Evolutionary conservation across 2,888 invertebrate genomes (phyloP).

Genomic region (Ischnura elegans): DNA sequence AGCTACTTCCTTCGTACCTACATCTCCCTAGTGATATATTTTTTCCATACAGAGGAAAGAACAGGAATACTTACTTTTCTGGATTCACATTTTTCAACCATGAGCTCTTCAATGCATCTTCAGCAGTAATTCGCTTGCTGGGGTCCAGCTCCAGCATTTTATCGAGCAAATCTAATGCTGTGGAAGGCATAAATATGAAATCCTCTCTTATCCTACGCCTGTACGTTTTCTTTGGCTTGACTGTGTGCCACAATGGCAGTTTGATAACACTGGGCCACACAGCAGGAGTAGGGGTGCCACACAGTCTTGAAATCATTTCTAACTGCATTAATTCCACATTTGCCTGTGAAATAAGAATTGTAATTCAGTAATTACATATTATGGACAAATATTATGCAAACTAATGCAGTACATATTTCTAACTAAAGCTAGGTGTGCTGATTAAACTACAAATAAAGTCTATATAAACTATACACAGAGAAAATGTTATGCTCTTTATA

Average conservation of each 20-base stretch:
- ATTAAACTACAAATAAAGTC: too few relatives aligned
- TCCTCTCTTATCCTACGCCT: slow-evolving; percentile 94
- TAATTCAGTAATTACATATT: too few relatives aligned
- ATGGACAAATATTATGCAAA: slow-evolving; percentile 68
- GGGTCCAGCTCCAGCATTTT: slow-evolving; percentile 98
- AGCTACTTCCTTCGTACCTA: too few relatives aligned
- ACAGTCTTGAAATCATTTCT: slow-evolving; percentile 95
- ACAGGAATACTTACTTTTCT: slow-evolving; percentile 85
- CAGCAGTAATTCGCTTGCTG: slow-evolving; percentile 94
- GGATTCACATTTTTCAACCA: slow-evolving; percentile 96
- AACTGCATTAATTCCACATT: slow-evolving; percentile 95
- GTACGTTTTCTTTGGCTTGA: slow-evolving; percentile 94
- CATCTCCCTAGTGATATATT: too few relatives aligned
- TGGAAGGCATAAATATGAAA: slow-evolving; percentile 93
- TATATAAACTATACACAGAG: too few relatives aligned
- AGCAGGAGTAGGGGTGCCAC: slow-evolving; percentile 97
- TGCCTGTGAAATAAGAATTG: slow-evolving; percentile 82
- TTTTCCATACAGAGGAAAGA: neutral
- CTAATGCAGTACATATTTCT: too few relatives aligned
- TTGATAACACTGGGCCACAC: slow-evolving; percentile 98
- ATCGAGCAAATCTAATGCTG: slow-evolving; percentile 94
- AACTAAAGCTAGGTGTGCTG: too few relatives aligned
- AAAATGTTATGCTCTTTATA: too few relatives aligned
- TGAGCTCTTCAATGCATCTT: slow-evolving; percentile 93
- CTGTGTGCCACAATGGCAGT: slow-evolving; percentile 93